Conservation (phyloP, 1,140 invertebrate species). For the Lepidotrigona ventralis region DNA sequence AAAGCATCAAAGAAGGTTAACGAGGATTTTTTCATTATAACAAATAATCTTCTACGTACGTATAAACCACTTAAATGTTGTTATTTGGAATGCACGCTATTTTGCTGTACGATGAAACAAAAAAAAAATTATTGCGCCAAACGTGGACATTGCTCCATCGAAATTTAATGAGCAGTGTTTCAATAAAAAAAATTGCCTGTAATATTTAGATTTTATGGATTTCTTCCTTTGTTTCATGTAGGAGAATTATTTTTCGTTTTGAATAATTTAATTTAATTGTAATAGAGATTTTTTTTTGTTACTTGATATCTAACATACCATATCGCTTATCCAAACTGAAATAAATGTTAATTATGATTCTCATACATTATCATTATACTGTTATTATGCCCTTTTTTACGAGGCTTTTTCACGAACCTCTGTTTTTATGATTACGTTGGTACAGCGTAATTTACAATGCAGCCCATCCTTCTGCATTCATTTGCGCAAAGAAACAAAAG, state of each 20-base stretch:
- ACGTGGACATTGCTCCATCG: too few relatives aligned
- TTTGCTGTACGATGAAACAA: neutral
- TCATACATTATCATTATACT: neutral
- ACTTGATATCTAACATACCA: neutral
- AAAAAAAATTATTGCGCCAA: neutral
- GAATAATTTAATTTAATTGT: neutral
- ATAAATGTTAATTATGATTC: neutral
- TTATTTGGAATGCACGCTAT: neutral
- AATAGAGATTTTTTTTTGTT: neutral
- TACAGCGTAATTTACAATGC: neutral
- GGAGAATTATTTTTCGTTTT: neutral
- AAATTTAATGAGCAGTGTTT: neutral
- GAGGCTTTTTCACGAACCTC: neutral
- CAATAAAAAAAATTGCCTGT: neutral
- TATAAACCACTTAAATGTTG: neutral
- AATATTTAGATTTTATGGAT: too few relatives aligned
- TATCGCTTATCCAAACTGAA: too few relatives aligned
- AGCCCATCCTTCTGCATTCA: neutral
- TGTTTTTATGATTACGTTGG: neutral
- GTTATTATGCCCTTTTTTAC: neutral
- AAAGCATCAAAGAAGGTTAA: neutral
- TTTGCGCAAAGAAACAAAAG: neutral
- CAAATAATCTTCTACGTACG: neutral
- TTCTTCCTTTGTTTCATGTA: too few relatives aligned
- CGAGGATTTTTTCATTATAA: neutral